A percentile compares a stretch with the other conserved stretches of the same genome.
These are phyloP conservation scores for Poecilia wingei DNA, from an alignment of 2,797 vertebrate species.

Conservation along the genomic window DNA sequence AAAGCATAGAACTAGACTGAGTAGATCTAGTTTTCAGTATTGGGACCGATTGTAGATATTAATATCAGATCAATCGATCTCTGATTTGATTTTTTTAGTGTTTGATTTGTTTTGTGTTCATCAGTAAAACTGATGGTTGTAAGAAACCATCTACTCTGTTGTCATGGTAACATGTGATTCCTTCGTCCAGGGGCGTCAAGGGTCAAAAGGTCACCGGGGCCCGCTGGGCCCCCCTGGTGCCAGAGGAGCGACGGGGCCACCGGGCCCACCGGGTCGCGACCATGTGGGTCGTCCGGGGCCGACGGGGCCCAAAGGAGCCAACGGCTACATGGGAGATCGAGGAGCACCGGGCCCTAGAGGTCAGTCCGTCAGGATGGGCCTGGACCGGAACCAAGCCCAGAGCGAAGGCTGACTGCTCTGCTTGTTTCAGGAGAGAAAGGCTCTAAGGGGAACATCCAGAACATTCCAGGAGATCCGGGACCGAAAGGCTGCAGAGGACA, in stretches of 20 bases:
- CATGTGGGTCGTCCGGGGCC: conserved; percentile 35
- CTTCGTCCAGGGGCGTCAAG: conserved; percentile 55
- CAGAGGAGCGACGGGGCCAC: conserved; percentile 62
- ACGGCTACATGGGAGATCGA: conserved; percentile 54
- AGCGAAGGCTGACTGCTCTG: not conserved
- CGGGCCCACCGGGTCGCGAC: conserved; percentile 37
- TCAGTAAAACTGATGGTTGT: not conserved
- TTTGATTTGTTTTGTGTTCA: not conserved
- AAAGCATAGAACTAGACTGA: too few species aligned
- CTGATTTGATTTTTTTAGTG: not conserved
- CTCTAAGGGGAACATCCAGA: conserved; percentile 34
- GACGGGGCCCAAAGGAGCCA: conserved; percentile 58
- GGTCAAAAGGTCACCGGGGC: conserved; percentile 65
- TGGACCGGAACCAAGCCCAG: not conserved
- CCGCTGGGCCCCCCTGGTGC: conserved; percentile 42
- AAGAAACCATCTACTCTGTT: not conserved
- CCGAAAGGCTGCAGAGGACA: conserved; percentile 64
- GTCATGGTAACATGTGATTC: not conserved
- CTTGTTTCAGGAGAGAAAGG: conserved; percentile 71
- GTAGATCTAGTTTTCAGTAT: too few species aligned
- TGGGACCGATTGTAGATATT: too few species aligned
- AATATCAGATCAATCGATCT: too few species aligned
- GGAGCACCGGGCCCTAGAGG: conserved; percentile 69
- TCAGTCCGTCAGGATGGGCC: conserved; percentile 20
- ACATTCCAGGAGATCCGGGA: conserved; percentile 64